Base-by-base conservation (phyloP, 2,113 vertebrate species). In the Sus scrofa region DNA sequence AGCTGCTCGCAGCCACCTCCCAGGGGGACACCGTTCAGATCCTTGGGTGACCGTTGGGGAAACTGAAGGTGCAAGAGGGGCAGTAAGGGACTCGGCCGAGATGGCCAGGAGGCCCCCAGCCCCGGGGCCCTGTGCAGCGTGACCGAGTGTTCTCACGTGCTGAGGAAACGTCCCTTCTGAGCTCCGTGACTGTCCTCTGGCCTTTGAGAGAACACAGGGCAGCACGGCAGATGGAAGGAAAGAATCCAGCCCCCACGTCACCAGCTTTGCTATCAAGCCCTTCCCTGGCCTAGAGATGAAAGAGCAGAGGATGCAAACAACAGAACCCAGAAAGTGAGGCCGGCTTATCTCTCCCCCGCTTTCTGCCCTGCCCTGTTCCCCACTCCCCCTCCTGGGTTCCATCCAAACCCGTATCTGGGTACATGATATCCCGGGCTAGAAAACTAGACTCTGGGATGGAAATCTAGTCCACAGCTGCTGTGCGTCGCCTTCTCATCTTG, bases 311-410 rank as follows among this genome's bases (percentile, higher is more conserved):
- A 58, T 58, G n/a, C n/a, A 37, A 58, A 13, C 1, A 3, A 18
- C 52, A 32, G 68, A 39, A 8, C 22, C 15, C 14, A 0, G 22
- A 20, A 39, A 4, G 11, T 6, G 62, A 19, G 44, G 34, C 18
- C 2, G 0, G 34, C 60, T 24, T 81, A 58, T 12, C 9, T 5
- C 1, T 11, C 0, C 16, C 26, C 14, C 32, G 37, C 9, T n/a
- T 14, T 34, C 81, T 15, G 1, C 12, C 32, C 37, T 1, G 11
- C n/a, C 37, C 18, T 0, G 58, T 52, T 12, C n/a, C 11, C 14
- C 26, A n/a, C 20, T 24, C 50, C 16, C 39, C 13, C 24, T 24
- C 3, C 52, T 1, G 11, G 27, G 50, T 34, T 16, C 3, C 15
- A 9, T 44, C 54, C 11, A 18, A 44, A 10, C 63, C 39, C 6